Conservation (phyloP, 2,888 invertebrate genomes). For the Aspidiotus rigidus region DNA sequence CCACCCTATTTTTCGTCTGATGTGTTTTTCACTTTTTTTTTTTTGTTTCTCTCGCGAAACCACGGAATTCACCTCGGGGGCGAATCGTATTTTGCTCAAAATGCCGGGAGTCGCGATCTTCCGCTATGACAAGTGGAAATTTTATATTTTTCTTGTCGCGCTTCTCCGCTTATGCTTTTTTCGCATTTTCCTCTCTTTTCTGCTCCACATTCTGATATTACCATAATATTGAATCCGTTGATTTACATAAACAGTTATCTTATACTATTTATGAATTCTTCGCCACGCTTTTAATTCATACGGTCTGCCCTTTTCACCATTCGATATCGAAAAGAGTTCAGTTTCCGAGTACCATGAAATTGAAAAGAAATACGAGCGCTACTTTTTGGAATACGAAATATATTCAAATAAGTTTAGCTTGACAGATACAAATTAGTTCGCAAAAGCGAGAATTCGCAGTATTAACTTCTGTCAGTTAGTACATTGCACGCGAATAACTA, state of each 20-base stretch:
- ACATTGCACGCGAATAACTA: not conserved
- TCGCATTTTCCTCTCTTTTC: no score
- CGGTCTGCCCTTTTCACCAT: constrained; percentile 15
- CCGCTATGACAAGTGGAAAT: no score
- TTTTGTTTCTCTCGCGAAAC: no score
- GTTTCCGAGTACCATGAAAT: constrained; percentile 24
- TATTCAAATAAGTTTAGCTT: constrained; percentile 24
- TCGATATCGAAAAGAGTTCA: constrained; percentile 23
- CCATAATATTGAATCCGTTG: constrained; percentile 24
- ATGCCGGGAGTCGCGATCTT: no score
- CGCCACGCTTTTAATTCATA: constrained; percentile 21
- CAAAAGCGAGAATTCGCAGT: constrained; percentile 21
- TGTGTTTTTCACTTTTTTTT: no score
- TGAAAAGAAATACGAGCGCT: constrained; percentile 21
- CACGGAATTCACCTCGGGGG: no score
- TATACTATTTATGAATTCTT: constrained; percentile 25
- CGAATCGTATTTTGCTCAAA: no score
- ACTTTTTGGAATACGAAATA: constrained; percentile 21
- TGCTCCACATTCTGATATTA: constrained; percentile 1
- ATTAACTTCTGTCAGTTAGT: constrained; percentile 25
- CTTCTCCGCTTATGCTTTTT: no score
- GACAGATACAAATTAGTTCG: constrained; percentile 24
- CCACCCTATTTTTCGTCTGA: no score
- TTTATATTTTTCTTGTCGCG: no score
- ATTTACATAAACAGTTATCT: constrained; percentile 23